Percentiles rank a stretch among this genome's conserved stretches.
Conservation (phyloP, 1,140 invertebrate species). For the Anadara kagoshimensis region DNA sequence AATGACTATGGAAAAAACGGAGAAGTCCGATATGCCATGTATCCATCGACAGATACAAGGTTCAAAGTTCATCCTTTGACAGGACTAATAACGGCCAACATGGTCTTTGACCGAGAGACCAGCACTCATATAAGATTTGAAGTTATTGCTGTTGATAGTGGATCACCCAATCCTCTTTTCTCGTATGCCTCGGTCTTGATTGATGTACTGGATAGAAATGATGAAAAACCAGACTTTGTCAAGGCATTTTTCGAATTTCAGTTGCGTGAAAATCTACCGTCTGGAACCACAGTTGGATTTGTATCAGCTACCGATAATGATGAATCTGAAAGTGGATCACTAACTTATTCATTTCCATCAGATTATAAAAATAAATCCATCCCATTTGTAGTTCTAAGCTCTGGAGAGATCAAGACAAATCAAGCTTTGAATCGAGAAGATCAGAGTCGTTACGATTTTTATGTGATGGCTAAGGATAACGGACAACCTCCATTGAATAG, state of each 20-base stretch:
- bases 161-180: conserved; percentile 35
- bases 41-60: conserved; percentile 20
- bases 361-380: conserved; percentile 69
- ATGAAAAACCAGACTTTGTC: conserved; percentile 54
- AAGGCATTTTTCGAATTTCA: conserved; percentile 42
- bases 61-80: conserved; percentile 47
- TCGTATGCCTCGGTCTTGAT: conserved; percentile 86
- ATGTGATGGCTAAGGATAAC: conserved; percentile 82
- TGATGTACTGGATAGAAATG: conserved; percentile 76
- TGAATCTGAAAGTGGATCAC: conserved; percentile 33
- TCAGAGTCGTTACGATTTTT: conserved; percentile 37
- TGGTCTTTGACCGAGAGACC: conserved; percentile 45
- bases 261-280: conserved; percentile 37
- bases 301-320: conserved; percentile 44
- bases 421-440: conserved; percentile 88
- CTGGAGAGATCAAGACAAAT: conserved; percentile 62
- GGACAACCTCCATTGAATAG: conserved; percentile 77
- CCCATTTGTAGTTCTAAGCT: conserved; percentile 42
- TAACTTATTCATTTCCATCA: conserved; percentile 81
- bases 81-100: conserved; percentile 40
- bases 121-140: conserved; percentile 37
- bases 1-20: conserved; percentile 43
- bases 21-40: conserved; percentile 44
- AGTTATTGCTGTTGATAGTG: conserved; percentile 76
- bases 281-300: conserved; percentile 35